phyloP scores from a whole-genome alignment of 2,113 vertebrate species.

The Merops nubicus region DNA sequence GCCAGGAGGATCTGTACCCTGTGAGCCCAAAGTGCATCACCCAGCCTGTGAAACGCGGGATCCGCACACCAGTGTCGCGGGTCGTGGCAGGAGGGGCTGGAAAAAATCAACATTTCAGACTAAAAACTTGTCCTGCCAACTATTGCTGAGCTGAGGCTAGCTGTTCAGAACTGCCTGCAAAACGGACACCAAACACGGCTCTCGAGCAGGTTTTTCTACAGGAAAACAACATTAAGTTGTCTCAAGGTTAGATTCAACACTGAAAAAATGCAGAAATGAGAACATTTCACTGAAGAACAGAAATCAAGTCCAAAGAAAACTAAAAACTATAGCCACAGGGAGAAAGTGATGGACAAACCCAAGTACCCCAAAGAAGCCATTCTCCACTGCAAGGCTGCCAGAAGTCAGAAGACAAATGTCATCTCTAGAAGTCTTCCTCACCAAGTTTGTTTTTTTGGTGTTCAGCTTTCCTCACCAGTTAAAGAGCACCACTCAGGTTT shows the following conservation, averaged over 20 bases:
- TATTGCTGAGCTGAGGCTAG: neutral
- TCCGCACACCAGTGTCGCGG: neutral
- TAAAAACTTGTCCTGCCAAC: neutral
- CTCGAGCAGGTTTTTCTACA: conserved; percentile 25
- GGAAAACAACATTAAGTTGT: conserved; percentile 10
- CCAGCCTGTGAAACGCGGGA: neutral
- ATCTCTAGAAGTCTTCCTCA: neutral
- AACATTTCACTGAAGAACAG: conserved; percentile 6
- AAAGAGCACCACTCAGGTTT: conserved; percentile 16
- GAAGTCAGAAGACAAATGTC: neutral
- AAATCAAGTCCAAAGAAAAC: conserved; percentile 10
- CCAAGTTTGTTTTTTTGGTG: neutral
- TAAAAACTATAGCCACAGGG: neutral
- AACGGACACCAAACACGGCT: neutral
- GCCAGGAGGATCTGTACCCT: conserved; percentile 12
- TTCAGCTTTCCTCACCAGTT: neutral
- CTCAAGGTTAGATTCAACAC: conserved; percentile 29
- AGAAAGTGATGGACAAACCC: neutral
- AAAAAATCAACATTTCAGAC: neutral
- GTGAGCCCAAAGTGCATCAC: conserved; percentile 3
- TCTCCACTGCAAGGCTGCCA: neutral
- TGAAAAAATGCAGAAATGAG: conserved; percentile 25
- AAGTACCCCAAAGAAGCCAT: neutral
- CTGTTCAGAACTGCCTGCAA: neutral
- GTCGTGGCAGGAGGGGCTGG: neutral